Evolutionary conservation across 2,113 vertebrate genomes (phyloP).

Genomic region (Tachuris rubrigastra): DNA sequence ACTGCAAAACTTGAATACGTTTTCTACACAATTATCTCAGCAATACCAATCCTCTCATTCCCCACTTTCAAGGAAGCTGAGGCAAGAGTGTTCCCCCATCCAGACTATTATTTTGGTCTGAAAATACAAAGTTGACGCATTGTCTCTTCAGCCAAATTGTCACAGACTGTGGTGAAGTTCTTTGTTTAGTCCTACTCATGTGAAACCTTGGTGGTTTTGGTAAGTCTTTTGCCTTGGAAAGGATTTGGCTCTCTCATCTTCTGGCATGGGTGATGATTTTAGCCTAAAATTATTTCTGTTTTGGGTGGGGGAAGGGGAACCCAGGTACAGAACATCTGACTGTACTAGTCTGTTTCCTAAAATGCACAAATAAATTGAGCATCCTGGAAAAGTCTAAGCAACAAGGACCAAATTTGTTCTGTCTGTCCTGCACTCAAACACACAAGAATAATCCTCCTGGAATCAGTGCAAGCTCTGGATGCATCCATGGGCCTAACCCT

Average conservation of each 20-base stretch:
- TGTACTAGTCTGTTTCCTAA: slow-evolving; percentile 48
- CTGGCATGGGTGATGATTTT: slow-evolving; percentile 35
- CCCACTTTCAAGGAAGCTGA: slow-evolving; percentile 54
- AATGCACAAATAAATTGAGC: slow-evolving; percentile 65
- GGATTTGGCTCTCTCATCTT: slow-evolving; percentile 47
- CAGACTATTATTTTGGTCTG: slow-evolving; percentile 40
- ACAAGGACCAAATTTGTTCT: slow-evolving; percentile 7
- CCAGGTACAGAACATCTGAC: slow-evolving; percentile 18
- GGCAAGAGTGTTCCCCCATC: slow-evolving; percentile 16
- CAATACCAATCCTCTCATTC: slow-evolving; percentile 44
- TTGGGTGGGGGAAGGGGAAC: not conserved
- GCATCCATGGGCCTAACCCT: not conserved
- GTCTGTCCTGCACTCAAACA: not conserved
- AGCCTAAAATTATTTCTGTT: not conserved
- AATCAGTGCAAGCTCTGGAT: not conserved
- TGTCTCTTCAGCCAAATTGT: slow-evolving; percentile 13
- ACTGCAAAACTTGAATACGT: not conserved
- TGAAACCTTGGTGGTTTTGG: not conserved
- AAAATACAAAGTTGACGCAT: slow-evolving; percentile 52
- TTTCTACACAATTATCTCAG: slow-evolving; percentile 33
- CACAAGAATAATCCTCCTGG: not conserved
- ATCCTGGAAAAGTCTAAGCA: slow-evolving; percentile 56
- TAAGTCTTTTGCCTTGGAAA: slow-evolving; percentile 2
- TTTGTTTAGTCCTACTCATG: not conserved
- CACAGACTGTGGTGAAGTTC: not conserved